Percentiles rank a stretch among this genome's conserved stretches.
phyloP scores from a whole-genome alignment of 2,888 invertebrate genomes.

The Geophilus truncorum region DNA sequence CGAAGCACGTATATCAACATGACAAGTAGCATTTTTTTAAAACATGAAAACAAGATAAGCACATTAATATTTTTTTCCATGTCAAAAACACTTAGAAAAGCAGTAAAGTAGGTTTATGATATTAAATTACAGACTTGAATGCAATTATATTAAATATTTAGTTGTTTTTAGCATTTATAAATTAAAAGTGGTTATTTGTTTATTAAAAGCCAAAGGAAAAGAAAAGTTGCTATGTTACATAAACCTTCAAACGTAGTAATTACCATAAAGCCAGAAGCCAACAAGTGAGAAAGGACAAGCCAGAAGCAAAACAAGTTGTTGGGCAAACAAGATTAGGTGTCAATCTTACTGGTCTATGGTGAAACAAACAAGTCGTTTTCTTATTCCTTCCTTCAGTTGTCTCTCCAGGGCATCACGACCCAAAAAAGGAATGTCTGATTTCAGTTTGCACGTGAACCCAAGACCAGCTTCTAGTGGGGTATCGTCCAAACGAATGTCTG shows the following conservation, averaged over 20 bases:
- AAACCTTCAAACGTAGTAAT: neutral
- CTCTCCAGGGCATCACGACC: conserved; percentile 68
- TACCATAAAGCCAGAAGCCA: neutral
- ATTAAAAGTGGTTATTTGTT: too few species aligned
- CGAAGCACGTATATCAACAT: too few species aligned
- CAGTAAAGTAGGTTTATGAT: too few species aligned
- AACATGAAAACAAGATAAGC: too few species aligned
- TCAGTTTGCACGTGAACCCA: conserved; percentile 67
- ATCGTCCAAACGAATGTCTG: conserved; percentile 73
- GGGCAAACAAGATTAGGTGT: neutral
- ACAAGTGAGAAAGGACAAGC: neutral
- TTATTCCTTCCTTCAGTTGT: conserved; percentile 59
- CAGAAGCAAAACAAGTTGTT: neutral
- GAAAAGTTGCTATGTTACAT: too few species aligned
- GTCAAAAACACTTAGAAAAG: too few species aligned
- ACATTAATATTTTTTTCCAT: too few species aligned
- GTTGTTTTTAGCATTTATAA: too few species aligned
- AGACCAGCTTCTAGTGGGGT: conserved; percentile 81
- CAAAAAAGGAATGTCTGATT: conserved; percentile 64
- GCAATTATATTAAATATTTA: too few species aligned
- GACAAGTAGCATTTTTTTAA: too few species aligned
- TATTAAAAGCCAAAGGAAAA: too few species aligned
- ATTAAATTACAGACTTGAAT: too few species aligned
- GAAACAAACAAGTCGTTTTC: conserved; percentile 61
- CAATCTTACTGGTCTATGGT: conserved; percentile 46